Base-by-base conservation (phyloP, 2,113 vertebrate genomes). In the Picathartes gymnocephalus region DNA sequence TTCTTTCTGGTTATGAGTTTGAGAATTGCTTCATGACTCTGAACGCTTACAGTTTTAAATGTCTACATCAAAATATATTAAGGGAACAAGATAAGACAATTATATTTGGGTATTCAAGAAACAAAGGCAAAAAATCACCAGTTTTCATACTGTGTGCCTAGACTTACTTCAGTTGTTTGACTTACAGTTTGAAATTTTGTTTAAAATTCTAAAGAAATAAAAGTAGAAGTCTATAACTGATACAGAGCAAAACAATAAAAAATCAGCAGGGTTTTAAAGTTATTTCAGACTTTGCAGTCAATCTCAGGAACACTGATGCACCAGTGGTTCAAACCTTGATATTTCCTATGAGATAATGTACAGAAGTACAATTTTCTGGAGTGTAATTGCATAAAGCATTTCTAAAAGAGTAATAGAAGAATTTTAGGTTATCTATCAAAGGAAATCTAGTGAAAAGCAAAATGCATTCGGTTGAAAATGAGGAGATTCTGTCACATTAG, bases 351-450 rank as follows among this genome's bases (percentile, higher is more conserved):
- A 96, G 78, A 50, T 95, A 95, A 97, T 86, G 62, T 72, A 96
- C 22, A 95, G 66, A 90, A 96, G 83, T 94, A 93, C 87, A 96
- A 96, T 97, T 95, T 96, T 95, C 92, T 94, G 95, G 88, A 97
- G 47, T 94, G 44, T 96, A 98, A 98, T 97, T 98, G 90, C 72
- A 90, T 96, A 97, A 96, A 86, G 90, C 64, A 86, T 96, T 95
- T 86, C 90, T 93, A 84, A 97, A 97, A 96, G 42, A 95, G 90
- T 92, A 97, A 97, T 93, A 88, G 85, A 92, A 95, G 82, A 93
- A 79, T 96, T 96, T 97, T 84, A 95, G 81, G 71, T 86, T 93
- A 95, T 96, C 92, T 44, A 94, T 96, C 97, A 97, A 81, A 97
- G n/a, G 76, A 96, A 92, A 96, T 87, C 25, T 15, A 95, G 92